A percentile compares a stretch with the other conserved stretches of the same genome.
Conservation (phyloP, 1,140 invertebrate genomes). For the Campoletis sonorensis region DNA sequence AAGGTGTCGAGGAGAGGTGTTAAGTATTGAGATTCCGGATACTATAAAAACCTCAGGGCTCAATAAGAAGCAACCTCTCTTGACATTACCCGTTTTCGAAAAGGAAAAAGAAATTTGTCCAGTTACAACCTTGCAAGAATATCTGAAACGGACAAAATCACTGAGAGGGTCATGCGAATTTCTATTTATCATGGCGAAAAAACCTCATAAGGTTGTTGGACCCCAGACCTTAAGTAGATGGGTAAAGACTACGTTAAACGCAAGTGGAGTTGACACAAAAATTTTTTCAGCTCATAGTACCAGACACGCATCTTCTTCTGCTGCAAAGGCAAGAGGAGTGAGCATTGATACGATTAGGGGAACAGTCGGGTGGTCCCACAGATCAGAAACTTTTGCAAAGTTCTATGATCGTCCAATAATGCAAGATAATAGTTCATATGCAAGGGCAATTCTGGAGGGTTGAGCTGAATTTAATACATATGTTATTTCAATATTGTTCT, state of each 20-base stretch:
- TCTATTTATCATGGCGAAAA: background rate
- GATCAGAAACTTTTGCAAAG: background rate
- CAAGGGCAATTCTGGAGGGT: background rate
- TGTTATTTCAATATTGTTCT: no score
- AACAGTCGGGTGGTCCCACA: background rate
- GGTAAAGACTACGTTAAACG: background rate
- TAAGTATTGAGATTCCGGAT: background rate
- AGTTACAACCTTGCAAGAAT: background rate
- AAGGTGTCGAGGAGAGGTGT: background rate
- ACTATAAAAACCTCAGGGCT: background rate
- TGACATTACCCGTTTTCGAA: background rate
- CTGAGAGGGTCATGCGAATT: background rate
- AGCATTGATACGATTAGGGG: background rate
- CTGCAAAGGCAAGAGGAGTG: background rate
- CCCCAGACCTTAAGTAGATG: slow-evolving; percentile 8
- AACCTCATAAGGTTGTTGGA: background rate
- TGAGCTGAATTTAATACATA: background rate
- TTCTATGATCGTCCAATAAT: background rate
- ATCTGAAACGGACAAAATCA: background rate
- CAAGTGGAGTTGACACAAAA: background rate
- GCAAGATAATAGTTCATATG: background rate
- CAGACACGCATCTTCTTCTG: background rate
- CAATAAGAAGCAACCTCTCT: background rate
- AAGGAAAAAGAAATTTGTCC: background rate
- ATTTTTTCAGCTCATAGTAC: background rate